Base-by-base conservation (phyloP, 2,113 vertebrate genomes). In the Paracanthobrama guichenoti region DNA sequence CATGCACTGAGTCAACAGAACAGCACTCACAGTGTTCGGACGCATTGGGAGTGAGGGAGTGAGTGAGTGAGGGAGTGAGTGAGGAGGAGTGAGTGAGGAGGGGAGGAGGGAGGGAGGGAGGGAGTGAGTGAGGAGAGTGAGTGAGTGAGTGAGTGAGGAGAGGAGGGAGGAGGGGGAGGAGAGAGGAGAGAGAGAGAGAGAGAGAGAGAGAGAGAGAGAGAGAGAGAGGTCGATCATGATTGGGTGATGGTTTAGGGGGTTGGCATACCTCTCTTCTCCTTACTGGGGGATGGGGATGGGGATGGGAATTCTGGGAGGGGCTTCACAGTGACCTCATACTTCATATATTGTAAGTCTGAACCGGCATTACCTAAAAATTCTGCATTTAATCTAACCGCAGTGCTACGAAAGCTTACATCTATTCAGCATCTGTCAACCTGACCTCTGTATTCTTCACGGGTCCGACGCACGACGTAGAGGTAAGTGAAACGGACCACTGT, bases 331-430 rank as follows among this genome's bases (percentile, higher is more conserved):
- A 80, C 83, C 78, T 87, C 86, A 82, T 71, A 82, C 79, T 24
- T 71, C 79, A 86, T 87, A 90, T 86, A 86, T 83, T 86, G 79
- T 67, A 82, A 81, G 57, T 26, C 81, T 64, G 79, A 85, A 67
- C 76, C 85, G 82, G 87, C 71, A 66, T 81, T 77, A 20, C 20
- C 66, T 73, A 81, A 84, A 83, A 77, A 85, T 76, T 85, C 81
- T 79, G 73, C 69, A 72, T 85, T 85, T 35, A 84, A 59, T 78
- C 48, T 48, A 71, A 73, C 35, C 53, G 64, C 76, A 67, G 42
- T 64, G 72, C 64, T 64, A 18, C 62, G 12, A 46, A 74, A 44
- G 35, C 71, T 57, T 55, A 60, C 83, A 83, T 85, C 85, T 67
- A 50, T 60, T 67, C 82, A 79, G 75, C 88, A 89, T 85, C 86